phyloP scores from a whole-genome alignment of 2,797 vertebrate genomes.

The Pachyuromys duprasi region DNA sequence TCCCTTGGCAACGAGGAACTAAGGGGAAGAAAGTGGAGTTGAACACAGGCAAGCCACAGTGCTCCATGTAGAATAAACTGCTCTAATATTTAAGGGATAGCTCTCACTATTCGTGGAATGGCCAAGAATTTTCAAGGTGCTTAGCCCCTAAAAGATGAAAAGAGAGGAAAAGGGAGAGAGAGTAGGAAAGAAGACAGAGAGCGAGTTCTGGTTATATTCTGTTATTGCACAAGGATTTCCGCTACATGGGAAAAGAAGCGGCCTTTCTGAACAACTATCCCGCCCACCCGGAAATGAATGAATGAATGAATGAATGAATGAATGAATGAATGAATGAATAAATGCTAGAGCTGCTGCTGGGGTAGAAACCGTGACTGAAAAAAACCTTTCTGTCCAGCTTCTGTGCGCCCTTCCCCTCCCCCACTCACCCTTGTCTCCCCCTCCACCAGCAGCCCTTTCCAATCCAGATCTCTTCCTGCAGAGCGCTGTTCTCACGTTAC shows the following conservation, averaged over 20 bases:
- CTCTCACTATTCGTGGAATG: neutral
- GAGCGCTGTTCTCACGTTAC: neutral
- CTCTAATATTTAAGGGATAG: neutral
- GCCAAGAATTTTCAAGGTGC: conserved; percentile 7
- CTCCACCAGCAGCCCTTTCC: neutral
- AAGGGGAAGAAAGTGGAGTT: neutral
- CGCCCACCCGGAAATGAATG: too few relatives aligned
- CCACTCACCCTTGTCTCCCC: too few relatives aligned
- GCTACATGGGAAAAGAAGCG: neutral
- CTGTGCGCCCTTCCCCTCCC: neutral
- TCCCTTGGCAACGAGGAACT: neutral
- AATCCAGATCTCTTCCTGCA: conserved; percentile 6
- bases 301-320: too few relatives aligned
- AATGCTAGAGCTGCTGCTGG: neutral
- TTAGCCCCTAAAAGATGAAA: neutral
- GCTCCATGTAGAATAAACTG: neutral
- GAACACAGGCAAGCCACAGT: neutral
- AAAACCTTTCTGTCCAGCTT: neutral
- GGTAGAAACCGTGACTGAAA: neutral
- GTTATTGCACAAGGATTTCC: neutral
- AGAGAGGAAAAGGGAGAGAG: neutral
- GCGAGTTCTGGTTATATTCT: neutral
- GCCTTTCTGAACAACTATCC: neutral
- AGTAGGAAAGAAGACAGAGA: too few relatives aligned
- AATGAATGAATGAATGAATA: too few relatives aligned